Percentiles rank a stretch among this genome's conserved stretches.
These are phyloP conservation scores for Eupithecia vulgata DNA, from an alignment of 2,888 invertebrate genomes.

Conservation along the genomic window DNA sequence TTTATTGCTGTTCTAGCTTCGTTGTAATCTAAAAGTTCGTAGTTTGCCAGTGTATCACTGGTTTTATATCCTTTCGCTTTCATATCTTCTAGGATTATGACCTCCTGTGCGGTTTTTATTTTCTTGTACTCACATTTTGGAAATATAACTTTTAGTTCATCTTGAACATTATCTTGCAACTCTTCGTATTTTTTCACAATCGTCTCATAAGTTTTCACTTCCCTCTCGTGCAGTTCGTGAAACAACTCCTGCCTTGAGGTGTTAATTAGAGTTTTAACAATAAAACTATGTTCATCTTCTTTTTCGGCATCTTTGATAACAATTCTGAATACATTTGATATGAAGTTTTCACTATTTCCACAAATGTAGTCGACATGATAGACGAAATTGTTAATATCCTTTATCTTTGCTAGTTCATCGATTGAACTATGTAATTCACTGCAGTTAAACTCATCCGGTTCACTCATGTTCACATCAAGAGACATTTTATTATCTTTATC, in stretches of 20 bases:
- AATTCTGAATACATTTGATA: conserved; percentile 73
- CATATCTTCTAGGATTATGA: conserved; percentile 72
- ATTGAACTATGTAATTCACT: conserved; percentile 67
- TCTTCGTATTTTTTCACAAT: conserved; percentile 60
- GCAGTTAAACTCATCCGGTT: conserved; percentile 74
- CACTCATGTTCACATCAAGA: conserved; percentile 76
- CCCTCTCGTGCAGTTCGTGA: conserved; percentile 68
- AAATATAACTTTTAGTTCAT: conserved; percentile 54
- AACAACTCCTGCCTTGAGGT: conserved; percentile 70
- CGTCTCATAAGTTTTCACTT: conserved; percentile 65
- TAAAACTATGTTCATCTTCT: conserved; percentile 58
- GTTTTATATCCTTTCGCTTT: conserved; percentile 58
- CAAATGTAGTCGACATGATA: conserved; percentile 71
- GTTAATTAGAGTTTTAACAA: conserved; percentile 73
- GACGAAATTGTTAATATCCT: conserved; percentile 62
- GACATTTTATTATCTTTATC: conserved; percentile 62
- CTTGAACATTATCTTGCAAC: conserved; percentile 56
- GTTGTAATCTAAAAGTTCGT: conserved; percentile 56
- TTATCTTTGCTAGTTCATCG: conserved; percentile 58
- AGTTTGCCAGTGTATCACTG: conserved; percentile 56
- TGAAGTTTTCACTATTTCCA: conserved; percentile 67
- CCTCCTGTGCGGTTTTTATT: conserved; percentile 61
- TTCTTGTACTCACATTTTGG: conserved; percentile 63
- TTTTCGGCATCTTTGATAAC: conserved; percentile 58
- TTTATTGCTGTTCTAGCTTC: conserved; percentile 58